Conservation (phyloP, 2,113 vertebrate species). For the Notothenia coriiceps region DNA sequence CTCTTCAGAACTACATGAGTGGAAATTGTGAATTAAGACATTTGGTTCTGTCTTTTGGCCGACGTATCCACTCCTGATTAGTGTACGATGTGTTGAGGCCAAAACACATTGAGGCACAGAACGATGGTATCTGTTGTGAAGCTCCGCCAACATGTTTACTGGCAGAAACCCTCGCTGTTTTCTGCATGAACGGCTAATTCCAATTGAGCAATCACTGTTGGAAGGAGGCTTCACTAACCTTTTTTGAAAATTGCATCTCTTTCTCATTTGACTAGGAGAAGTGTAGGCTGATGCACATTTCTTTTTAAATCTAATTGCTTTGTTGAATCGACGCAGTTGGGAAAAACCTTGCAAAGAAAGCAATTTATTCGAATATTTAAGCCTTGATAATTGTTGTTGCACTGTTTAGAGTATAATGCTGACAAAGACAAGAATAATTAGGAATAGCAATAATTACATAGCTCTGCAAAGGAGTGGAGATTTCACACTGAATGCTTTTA, state of each 20-base stretch:
- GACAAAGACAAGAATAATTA: conserved; percentile 33
- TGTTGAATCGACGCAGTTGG: background rate
- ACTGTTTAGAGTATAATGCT: conserved; percentile 10
- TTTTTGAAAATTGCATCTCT: conserved; percentile 8
- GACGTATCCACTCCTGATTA: background rate
- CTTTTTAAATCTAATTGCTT: background rate
- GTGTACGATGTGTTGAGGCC: conserved; percentile 7
- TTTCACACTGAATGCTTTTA: conserved; percentile 55
- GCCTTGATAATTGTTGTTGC: background rate
- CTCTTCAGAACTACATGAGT: background rate
- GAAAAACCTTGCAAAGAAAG: background rate
- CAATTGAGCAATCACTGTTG: conserved; percentile 28
- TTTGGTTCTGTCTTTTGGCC: background rate
- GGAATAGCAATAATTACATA: conserved; percentile 42
- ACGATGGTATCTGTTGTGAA: conserved; percentile 18
- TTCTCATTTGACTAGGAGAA: conserved; percentile 5
- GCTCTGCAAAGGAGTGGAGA: conserved; percentile 36
- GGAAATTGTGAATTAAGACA: conserved; percentile 12
- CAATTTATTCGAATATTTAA: background rate
- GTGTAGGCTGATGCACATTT: background rate
- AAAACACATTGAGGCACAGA: conserved; percentile 14
- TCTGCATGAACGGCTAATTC: conserved; percentile 23
- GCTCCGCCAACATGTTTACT: conserved; percentile 19
- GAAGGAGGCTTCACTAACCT: conserved; percentile 2
- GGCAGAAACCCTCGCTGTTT: background rate